Evolutionary conservation across 2,113 vertebrate genomes (phyloP), one percentile per base, ranked within the genome.

Genomic region (Trochalopteron elliotii): DNA sequence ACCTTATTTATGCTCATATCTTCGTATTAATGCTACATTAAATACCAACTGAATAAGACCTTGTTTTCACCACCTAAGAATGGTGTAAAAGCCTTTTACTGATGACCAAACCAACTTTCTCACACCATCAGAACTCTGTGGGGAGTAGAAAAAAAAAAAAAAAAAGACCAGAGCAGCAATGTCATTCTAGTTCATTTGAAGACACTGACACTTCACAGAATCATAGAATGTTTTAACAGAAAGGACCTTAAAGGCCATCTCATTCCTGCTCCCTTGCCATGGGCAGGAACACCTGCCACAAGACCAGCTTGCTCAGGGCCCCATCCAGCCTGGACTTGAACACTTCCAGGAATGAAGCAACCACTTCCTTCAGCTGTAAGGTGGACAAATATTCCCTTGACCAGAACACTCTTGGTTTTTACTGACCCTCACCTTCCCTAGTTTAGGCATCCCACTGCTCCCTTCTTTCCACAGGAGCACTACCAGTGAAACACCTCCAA

Each of bases 121-220:
- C 27, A 11, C 11, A 56, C 11, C 6, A 42, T 3, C 10, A 1
- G 15, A 59, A 25, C n/a, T n/a, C n/a, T n/a, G 6, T 0, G 1
- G 14, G 40, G 12, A 82, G 35, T 4, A 33, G 11, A 3, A 47
- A 22, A 49, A 55, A 55, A 42, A 55, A 55, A 42, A 61, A 45
- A 30, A 9, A 1, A 5, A 2, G 8, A 49, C 5, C 49, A 52
- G 27, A 52, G 67, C 37, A 86, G 25, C 57, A 25, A 21, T 1
- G 13, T 11, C 40, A 40, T 10, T 76, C 14, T 8, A 53, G 35
- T 49, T 69, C 4, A 17, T 23, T 2, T 42, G 30, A 79, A 59
- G 31, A 52, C 16, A 59, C 15, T 10, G 12, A 64, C 24, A 24
- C 12, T 49, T 65, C 27, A 49, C 0, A 42, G 42, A 64, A n/a